Percentiles rank a stretch among this genome's conserved stretches.
These are phyloP conservation scores for Omphaloscelis lunosa DNA, from an alignment of 2,888 invertebrate species.

Conservation along the genomic window DNA sequence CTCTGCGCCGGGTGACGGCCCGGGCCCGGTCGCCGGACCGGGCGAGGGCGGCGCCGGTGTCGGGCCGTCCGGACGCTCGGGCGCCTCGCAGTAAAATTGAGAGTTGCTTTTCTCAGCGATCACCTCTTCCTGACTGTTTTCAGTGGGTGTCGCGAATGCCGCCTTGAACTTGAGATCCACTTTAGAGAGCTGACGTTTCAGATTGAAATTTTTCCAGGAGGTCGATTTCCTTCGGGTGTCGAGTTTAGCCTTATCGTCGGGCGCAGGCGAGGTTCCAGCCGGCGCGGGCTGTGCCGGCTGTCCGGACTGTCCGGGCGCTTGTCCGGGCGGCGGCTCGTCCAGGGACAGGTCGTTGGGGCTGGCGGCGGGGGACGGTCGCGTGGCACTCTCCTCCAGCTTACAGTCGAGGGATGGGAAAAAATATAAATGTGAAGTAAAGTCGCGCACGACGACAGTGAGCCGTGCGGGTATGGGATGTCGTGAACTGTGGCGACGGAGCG, in stretches of 20 bases:
- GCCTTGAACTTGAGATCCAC: conserved; percentile 94
- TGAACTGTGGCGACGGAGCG: conserved; percentile 50
- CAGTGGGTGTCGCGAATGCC: conserved; percentile 89
- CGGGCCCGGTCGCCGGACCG: neutral
- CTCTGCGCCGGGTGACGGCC: conserved; percentile 54
- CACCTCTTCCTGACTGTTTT: conserved; percentile 81
- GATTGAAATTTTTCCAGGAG: conserved; percentile 94
- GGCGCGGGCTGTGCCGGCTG: conserved; percentile 66
- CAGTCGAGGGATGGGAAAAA: conserved; percentile 79
- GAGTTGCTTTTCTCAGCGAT: conserved; percentile 78
- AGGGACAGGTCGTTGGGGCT: conserved; percentile 69
- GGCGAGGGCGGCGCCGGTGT: conserved; percentile 61
- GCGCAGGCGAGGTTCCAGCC: conserved; percentile 33
- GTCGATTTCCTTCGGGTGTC: conserved; percentile 92
- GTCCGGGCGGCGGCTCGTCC: conserved; percentile 58
- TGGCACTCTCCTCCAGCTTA: conserved; percentile 81
- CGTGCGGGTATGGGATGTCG: conserved; percentile 58
- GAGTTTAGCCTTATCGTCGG: conserved; percentile 79
- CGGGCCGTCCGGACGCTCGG: conserved; percentile 33
- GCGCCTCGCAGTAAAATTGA: conserved; percentile 83
- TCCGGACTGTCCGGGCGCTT: conserved; percentile 57
- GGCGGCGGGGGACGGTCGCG: conserved; percentile 61
- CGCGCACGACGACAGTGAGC: conserved; percentile 62
- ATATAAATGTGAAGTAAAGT: conserved; percentile 79
- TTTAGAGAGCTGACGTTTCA: conserved; percentile 95